Evolutionary conservation across 2,888 invertebrate genomes (phyloP).

Genomic region (Macrophya annulata): DNA sequence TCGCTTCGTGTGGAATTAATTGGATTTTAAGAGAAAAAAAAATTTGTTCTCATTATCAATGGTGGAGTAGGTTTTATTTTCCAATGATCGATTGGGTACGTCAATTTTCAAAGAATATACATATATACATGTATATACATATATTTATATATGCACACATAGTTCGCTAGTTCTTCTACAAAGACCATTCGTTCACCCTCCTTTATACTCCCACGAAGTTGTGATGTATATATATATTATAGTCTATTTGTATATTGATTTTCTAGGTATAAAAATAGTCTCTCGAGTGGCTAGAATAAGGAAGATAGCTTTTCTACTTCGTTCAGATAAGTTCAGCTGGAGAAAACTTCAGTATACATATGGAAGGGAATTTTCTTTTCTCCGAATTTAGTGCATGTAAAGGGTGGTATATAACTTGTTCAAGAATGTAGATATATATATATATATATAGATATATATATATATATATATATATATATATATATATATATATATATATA

Average conservation of each 20-base stretch:
- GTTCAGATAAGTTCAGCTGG: not conserved
- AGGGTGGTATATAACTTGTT: constrained; percentile 9
- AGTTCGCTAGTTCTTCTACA: not conserved
- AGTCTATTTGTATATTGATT: constrained; percentile 61
- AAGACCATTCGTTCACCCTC: constrained; percentile 61
- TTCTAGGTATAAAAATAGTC: constrained; percentile 71
- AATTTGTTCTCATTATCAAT: not conserved
- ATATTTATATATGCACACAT: no score
- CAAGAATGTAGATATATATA: no score
- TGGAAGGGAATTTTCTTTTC: not conserved
- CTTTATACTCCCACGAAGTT: constrained; percentile 63
- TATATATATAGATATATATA: no score
- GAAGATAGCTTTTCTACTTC: constrained; percentile 66
- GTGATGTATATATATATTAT: not conserved
- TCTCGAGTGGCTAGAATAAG: constrained; percentile 68
- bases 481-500: no score
- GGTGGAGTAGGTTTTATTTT: no score
- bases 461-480: no score
- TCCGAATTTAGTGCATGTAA: not conserved
- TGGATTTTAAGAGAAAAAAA: not conserved
- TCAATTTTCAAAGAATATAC: not conserved
- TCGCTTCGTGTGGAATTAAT: constrained; percentile 27
- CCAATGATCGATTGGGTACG: not conserved
- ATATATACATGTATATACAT: not conserved
- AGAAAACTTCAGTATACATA: constrained; percentile 14